phyloP scores from a whole-genome alignment of 2,113 vertebrate species.

The Mustelus asterias region DNA sequence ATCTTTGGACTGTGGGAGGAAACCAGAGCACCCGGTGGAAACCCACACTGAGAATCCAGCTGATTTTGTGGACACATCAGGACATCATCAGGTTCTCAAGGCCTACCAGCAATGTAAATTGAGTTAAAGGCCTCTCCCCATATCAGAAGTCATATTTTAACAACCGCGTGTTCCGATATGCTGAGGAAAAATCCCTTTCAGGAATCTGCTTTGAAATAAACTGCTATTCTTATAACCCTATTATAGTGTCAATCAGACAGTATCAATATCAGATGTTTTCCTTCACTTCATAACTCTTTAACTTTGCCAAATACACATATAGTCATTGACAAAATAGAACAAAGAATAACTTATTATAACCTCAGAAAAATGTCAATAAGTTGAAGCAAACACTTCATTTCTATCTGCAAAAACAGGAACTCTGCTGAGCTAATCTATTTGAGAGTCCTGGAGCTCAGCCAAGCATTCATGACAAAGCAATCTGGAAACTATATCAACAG shows the following conservation, averaged over 20 bases:
- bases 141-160: neutral
- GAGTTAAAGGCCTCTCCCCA: too few relatives aligned
- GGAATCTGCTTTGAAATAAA: neutral
- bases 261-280: neutral
- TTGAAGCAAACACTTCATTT: too few relatives aligned
- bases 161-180: neutral
- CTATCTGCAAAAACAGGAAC: too few relatives aligned
- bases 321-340: neutral
- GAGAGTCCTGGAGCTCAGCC: neutral
- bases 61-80: too few relatives aligned
- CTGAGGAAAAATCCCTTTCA: neutral
- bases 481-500: neutral
- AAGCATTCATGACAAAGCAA: neutral
- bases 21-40: too few relatives aligned
- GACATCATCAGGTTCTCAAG: too few relatives aligned
- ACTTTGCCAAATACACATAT: neutral
- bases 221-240: neutral
- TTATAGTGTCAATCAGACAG: neutral
- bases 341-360: neutral
- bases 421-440: neutral
- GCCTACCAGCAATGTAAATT: too few relatives aligned
- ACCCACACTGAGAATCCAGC: too few relatives aligned
- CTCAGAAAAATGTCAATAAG: too few relatives aligned
- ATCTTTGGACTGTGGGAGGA: too few relatives aligned
- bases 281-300: neutral